These are phyloP conservation scores for Microplitis mediator DNA, from an alignment of 1,140 invertebrate species.

Conservation along the genomic window DNA sequence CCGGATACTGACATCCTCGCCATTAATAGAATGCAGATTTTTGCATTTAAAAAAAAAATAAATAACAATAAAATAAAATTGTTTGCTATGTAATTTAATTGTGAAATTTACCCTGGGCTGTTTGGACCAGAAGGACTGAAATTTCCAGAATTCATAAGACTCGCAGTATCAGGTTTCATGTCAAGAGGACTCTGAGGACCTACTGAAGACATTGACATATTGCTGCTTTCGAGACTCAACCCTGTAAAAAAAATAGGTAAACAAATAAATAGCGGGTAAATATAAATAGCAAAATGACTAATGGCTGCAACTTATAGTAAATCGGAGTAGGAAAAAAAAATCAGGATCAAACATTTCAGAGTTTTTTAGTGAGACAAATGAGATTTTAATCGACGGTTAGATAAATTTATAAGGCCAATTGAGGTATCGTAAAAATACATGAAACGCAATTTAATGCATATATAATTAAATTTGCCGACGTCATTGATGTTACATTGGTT, in stretches of 20 bases:
- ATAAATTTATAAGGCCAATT: not conserved
- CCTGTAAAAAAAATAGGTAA: constrained; percentile 59
- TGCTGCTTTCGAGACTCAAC: constrained; percentile 71
- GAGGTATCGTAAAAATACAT: constrained; percentile 31
- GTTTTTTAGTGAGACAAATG: not conserved
- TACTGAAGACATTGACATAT: constrained; percentile 70
- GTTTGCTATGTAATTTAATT: too few relatives aligned
- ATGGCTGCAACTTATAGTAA: not conserved
- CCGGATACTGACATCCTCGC: constrained; percentile 17
- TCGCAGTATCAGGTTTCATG: constrained; percentile 86
- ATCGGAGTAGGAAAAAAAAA: too few relatives aligned
- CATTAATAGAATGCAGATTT: not conserved
- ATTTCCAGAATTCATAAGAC: constrained; percentile 69
- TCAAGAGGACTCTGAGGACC: constrained; percentile 82
- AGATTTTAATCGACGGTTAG: too few relatives aligned
- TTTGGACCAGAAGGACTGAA: constrained; percentile 71
- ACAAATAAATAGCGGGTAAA: not conserved
- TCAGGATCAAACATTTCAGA: not conserved
- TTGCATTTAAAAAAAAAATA: not conserved
- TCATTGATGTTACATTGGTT: constrained; percentile 29
- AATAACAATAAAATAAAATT: too few relatives aligned
- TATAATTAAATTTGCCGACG: constrained; percentile 41
- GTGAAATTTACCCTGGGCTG: constrained; percentile 66
- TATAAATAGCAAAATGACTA: not conserved
- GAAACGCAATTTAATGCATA: constrained; percentile 33